Percentiles rank a stretch among this genome's conserved stretches.
phyloP scores from a whole-genome alignment of 2,888 invertebrate genomes.

The Metallyticus violacea region DNA sequence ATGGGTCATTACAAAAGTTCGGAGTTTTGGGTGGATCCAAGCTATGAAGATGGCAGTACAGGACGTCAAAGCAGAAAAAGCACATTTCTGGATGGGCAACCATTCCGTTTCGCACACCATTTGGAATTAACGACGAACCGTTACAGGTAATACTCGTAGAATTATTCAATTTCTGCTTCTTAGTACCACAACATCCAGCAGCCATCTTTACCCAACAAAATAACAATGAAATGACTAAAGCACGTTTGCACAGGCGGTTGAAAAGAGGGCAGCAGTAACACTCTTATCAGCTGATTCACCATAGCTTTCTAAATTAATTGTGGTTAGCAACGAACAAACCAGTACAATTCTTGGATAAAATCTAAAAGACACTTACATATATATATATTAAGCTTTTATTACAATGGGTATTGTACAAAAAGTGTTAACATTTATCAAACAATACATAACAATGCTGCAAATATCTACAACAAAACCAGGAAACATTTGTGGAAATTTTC shows the following conservation, averaged over 20 bases:
- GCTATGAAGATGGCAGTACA: constrained; percentile 90
- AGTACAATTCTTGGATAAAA: no score
- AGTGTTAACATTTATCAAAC: no score
- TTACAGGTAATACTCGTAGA: constrained; percentile 56
- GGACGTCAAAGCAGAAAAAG: constrained; percentile 98
- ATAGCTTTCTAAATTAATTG: not conserved
- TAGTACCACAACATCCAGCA: constrained; percentile 87
- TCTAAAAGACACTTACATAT: no score
- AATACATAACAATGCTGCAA: no score
- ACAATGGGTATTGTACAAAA: no score
- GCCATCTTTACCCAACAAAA: constrained; percentile 58
- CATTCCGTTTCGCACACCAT: constrained; percentile 52
- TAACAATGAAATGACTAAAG: constrained; percentile 22
- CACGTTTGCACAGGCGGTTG: not conserved
- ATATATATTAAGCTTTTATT: no score
- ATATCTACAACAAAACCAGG: no score
- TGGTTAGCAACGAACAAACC: no score
- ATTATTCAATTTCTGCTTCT: constrained; percentile 87
- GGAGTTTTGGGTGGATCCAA: constrained; percentile 89
- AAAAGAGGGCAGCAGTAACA: constrained; percentile 7
- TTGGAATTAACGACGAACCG: constrained; percentile 52
- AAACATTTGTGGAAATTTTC: no score
- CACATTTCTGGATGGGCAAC: constrained; percentile 95
- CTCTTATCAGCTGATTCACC: not conserved
- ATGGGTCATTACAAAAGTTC: constrained; percentile 91